phyloP scores from a whole-genome alignment of 2,797 vertebrate species.

The Adelosebastes latens region DNA sequence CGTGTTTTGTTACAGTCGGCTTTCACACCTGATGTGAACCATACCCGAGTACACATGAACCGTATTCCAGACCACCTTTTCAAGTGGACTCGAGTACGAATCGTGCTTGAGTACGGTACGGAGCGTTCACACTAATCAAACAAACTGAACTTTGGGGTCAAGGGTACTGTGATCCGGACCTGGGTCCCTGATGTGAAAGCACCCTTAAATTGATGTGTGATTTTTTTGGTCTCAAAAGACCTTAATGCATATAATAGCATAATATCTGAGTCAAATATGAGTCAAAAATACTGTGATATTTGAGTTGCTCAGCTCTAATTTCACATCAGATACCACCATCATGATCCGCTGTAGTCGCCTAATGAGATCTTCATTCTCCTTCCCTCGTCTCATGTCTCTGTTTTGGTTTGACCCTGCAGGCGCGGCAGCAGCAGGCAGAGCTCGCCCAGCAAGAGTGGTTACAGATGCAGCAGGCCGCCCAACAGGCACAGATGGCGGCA shows the following conservation, averaged over 20 bases:
- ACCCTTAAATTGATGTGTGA: too few species aligned
- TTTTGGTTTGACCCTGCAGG: constrained; percentile 76
- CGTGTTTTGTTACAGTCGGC: too few species aligned
- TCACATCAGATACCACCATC: background rate
- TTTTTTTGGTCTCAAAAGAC: too few species aligned
- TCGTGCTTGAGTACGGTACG: too few species aligned
- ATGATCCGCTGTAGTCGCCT: background rate
- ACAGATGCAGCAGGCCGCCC: constrained; percentile 99
- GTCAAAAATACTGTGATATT: background rate
- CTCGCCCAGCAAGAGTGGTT: constrained; percentile 98
- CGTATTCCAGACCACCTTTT: too few species aligned
- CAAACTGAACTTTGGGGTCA: background rate
- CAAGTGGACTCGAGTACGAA: too few species aligned
- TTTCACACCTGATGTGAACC: too few species aligned
- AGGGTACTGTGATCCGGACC: too few species aligned
- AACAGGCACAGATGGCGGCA: constrained; percentile 96
- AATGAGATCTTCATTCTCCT: background rate
- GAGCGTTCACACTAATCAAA: too few species aligned
- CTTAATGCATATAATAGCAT: too few species aligned
- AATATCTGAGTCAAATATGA: background rate
- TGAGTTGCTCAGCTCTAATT: background rate
- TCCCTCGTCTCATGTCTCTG: background rate
- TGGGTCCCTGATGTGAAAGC: too few species aligned
- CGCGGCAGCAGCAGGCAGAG: constrained; percentile 98
- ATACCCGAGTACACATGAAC: too few species aligned